Conservation (phyloP, 2,888 invertebrate species). For the Macrophya annulata region DNA sequence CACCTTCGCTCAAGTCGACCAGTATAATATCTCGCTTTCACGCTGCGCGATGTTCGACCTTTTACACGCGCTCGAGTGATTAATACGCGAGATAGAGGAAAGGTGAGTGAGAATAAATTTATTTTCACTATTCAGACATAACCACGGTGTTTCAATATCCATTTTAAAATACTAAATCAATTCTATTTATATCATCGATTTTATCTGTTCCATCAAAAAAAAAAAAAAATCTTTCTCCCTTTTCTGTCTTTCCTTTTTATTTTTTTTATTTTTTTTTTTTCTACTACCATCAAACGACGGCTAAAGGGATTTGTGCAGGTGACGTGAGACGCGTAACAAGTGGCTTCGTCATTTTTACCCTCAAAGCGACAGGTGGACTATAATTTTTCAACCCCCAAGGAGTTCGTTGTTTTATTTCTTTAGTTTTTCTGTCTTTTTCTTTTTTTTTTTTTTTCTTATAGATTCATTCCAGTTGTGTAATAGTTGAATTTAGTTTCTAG, state of each 20-base stretch:
- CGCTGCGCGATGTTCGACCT: conserved; percentile 67
- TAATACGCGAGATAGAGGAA: background rate
- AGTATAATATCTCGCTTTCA: conserved; percentile 53
- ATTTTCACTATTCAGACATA: background rate
- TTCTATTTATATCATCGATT: background rate
- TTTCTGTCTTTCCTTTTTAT: too few species aligned
- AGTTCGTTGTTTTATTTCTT: background rate
- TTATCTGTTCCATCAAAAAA: too few species aligned
- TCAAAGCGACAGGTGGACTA: conserved; percentile 17
- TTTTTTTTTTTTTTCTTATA: background rate
- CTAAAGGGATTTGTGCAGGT: conserved; percentile 3
- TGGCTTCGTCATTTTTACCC: conserved; percentile 67
- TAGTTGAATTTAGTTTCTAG: background rate
- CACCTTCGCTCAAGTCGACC: conserved; percentile 59
- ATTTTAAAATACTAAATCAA: background rate
- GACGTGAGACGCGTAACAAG: conserved; percentile 70
- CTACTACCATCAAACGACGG: background rate
- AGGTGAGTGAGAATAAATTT: conserved; percentile 29
- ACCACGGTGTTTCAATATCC: background rate
- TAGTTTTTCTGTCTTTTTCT: too few species aligned
- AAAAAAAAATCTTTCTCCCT: background rate
- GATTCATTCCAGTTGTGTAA: background rate
- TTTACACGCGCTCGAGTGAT: conserved; percentile 65
- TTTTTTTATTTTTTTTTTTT: background rate
- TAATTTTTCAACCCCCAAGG: conserved; percentile 12